A percentile compares a stretch with the other conserved stretches of the same genome.
These are phyloP conservation scores for Torymus texanus DNA, from an alignment of 2,888 invertebrate species.

Conservation along the genomic window DNA sequence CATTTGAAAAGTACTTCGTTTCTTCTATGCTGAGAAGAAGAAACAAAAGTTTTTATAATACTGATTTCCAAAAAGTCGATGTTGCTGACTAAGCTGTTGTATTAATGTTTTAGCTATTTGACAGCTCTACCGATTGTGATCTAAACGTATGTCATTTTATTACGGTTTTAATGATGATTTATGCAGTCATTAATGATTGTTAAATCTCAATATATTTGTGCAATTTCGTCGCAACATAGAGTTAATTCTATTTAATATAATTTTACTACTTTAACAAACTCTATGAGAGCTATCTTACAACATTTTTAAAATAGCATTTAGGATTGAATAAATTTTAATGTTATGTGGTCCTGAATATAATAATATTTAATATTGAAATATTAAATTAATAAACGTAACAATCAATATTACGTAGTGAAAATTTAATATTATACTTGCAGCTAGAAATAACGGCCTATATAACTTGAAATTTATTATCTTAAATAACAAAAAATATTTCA, in stretches of 20 bases:
- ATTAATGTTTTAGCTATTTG: not conserved
- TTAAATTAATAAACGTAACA: no score
- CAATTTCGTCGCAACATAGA: slow-evolving; percentile 16
- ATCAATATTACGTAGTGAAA: no score
- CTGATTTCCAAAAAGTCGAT: no score
- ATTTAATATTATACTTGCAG: no score
- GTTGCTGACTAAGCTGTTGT: no score
- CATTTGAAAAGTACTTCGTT: no score
- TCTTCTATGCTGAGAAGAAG: no score
- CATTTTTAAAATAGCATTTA: not conserved
- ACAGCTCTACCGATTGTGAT: slow-evolving; percentile 22
- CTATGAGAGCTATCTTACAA: not conserved
- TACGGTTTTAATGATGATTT: slow-evolving; percentile 16
- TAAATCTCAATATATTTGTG: slow-evolving; percentile 22
- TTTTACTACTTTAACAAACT: not conserved
- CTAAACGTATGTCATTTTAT: slow-evolving; percentile 6
- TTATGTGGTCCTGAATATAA: not conserved
- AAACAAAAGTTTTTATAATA: no score
- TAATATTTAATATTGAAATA: not conserved
- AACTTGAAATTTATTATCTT: no score
- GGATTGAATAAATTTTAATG: not conserved
- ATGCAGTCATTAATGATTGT: slow-evolving; percentile 19
- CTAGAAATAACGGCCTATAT: no score
- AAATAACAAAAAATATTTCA: no score
- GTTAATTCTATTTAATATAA: not conserved